Evolutionary conservation across 2,888 invertebrate genomes (phyloP), one percentile per base, ranked within the genome.

Genomic region (Amiota communis): DNA sequence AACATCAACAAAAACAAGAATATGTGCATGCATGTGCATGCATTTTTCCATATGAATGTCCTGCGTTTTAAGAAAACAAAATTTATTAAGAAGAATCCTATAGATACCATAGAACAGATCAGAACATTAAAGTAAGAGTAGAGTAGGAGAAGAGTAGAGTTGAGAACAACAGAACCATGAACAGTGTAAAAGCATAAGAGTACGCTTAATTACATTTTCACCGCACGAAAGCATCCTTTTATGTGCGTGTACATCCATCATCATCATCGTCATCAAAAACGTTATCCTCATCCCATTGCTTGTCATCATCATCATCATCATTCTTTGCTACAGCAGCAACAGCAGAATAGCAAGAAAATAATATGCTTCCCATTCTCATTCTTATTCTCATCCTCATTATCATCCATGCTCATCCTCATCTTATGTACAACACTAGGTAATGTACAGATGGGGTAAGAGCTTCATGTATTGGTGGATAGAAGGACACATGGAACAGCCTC

Each of bases 141-240:
- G 6, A 36, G 36, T 36, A n/a, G 8, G 36, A 36, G 36, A 4
- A 6, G 36, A 36, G 36, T 36, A 6, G 36, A 36, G 36, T 23
- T 1, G 36, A 36, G 3, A 6, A 6, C 64, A 15, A 36, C 47
- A 64, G n/a, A 36, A 64, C n/a, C 47, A 67, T 9, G 49, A 49
- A 10, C 20, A 68, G 23, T 23, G 20, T 23, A 36, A 67, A 49
- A 15, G 17, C 1, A 59, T 12, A 53, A 53, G 53, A 1, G 71
- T 78, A 77, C 78, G 79, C 81, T 82, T 83, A 83, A 83, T 83
- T 83, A 83, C 83, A 83, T 84, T 83, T 82, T 75, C 77, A 71
- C 61, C 77, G 71, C 80, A 81, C 81, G 76, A 72, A 77, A 70
- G 48, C 70, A 64, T 68, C 71, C 56, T 71, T 53, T 71, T 56